A percentile compares a stretch with the other conserved stretches of the same genome.
Evolutionary conservation across 92 coral and sea anemone genomes (phyloP).

Genomic region (Montipora capitata): DNA sequence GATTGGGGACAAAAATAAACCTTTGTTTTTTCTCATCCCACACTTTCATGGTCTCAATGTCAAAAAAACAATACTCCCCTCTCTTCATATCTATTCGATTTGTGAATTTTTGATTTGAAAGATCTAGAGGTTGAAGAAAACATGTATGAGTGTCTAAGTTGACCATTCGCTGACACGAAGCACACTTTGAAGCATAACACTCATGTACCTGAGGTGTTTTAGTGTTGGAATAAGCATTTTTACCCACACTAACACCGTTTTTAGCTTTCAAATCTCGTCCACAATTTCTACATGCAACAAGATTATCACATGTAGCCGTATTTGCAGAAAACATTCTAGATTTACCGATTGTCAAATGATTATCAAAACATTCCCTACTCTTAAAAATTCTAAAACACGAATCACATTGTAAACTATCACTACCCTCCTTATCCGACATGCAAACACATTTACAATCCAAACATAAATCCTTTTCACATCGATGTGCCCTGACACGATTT

Average conservation of each 20-base stretch:
- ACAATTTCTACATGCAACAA: not conserved
- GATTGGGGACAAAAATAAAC: not conserved
- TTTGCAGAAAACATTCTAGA: no score
- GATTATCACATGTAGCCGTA: no score
- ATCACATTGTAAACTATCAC: no score
- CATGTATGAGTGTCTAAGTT: not conserved
- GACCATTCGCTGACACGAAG: not conserved
- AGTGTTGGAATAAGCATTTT: not conserved
- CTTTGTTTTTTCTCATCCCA: not conserved
- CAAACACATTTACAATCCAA: no score
- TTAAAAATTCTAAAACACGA: no score
- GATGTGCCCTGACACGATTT: no score
- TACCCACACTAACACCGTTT: not conserved
- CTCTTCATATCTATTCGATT: not conserved
- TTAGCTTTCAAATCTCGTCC: not conserved
- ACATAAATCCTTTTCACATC: no score
- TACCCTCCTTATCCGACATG: no score
- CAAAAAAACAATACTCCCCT: not conserved
- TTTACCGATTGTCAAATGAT: no score
- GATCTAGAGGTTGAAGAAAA: not conserved
- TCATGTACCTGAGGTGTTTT: not conserved
- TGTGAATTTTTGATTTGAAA: not conserved
- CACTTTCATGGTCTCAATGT: not conserved
- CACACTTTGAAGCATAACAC: not conserved
- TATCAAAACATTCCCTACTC: no score